Base-by-base conservation (phyloP, 2,888 invertebrate species). In the Macrosiphum euphorbiae region DNA sequence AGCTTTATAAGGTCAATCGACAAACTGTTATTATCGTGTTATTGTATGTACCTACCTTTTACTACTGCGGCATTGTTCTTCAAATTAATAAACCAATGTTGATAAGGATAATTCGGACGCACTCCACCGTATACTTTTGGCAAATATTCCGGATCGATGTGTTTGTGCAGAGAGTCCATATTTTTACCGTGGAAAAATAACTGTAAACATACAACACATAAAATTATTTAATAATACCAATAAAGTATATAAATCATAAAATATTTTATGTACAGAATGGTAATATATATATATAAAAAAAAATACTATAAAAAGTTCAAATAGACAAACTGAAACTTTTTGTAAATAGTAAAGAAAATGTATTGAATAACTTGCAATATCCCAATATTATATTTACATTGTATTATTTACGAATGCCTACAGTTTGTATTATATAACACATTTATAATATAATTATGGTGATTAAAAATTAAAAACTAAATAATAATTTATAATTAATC, bases 151-250 rank as follows among this genome's bases (percentile, higher is more conserved):
- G 97, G 97, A 84, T 96, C 96, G 28, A 98, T 97, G 95, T 98
- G 97, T 94, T 97, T 96, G 95, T 98, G 98, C 0, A 98, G 96
- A 1, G 98, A 98, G 50, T 96, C 96, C 96, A 97, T 96, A 95
- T 98, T 97, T 90, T 96, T 96, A 0, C 98, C 98, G 95, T 98
- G 98, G 96, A 98, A 97, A 95, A 96, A 97, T 94, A 97, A 96
- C 95, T 96, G 95, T 26, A 94, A 95, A 85, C 28, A 86, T 8
- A 50, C 47, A 61, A 47, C 28, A 78, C 16, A 78, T 78, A 2
- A 35, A 78, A 78, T 35, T 7, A 35, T 78, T 20, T 20, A 41
- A 20, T 35, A 78, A 78, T 78, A 35, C 20, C 35, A 78, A 78
- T 35, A 67, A 67, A 67, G n/a, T n/a, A 16, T 20, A 78, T 5